Evolutionary conservation across 2,888 invertebrate genomes (phyloP).

Genomic region (Lamellibrachia satsuma): DNA sequence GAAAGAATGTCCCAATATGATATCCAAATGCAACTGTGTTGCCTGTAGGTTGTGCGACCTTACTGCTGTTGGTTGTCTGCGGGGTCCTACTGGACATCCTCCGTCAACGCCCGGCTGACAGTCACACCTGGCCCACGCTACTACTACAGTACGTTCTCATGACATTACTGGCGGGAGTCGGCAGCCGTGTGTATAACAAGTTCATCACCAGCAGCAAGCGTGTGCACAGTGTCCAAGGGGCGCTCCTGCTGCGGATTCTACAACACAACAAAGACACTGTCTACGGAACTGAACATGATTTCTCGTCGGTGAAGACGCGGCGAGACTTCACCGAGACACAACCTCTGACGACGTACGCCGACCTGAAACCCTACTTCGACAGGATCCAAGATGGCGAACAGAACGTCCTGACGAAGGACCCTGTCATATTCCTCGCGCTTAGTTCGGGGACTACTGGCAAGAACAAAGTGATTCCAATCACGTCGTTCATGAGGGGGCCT

Average conservation of each 20-base stretch:
- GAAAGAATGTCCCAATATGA: too few species aligned
- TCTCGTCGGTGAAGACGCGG: slow-evolving; percentile 30
- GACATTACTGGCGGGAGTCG: slow-evolving; percentile 21
- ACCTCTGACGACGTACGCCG: slow-evolving; percentile 38
- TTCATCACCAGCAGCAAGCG: slow-evolving; percentile 17
- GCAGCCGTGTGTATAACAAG: slow-evolving; percentile 23
- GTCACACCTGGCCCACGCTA: slow-evolving; percentile 36
- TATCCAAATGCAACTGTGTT: neutral
- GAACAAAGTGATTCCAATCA: slow-evolving; percentile 41
- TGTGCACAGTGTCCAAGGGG: slow-evolving; percentile 28
- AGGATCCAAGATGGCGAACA: slow-evolving; percentile 26
- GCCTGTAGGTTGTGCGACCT: neutral
- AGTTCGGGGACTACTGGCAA: slow-evolving; percentile 46
- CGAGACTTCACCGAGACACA: slow-evolving; percentile 35
- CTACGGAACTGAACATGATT: slow-evolving; percentile 34
- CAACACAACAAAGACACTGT: slow-evolving; percentile 33
- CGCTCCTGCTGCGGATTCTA: slow-evolving; percentile 33
- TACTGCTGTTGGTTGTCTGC: neutral
- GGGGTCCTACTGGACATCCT: slow-evolving; percentile 30
- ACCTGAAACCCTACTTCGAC: slow-evolving; percentile 35
- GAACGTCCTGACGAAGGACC: slow-evolving; percentile 38
- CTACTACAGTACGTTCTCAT: slow-evolving; percentile 38
- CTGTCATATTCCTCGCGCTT: slow-evolving; percentile 40
- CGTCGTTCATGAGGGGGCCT: slow-evolving; percentile 27
- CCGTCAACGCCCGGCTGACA: slow-evolving; percentile 33